Percentiles rank a stretch among this genome's conserved stretches.
Conservation (phyloP, 2,113 vertebrate genomes). For the Parotia lawesii region DNA sequence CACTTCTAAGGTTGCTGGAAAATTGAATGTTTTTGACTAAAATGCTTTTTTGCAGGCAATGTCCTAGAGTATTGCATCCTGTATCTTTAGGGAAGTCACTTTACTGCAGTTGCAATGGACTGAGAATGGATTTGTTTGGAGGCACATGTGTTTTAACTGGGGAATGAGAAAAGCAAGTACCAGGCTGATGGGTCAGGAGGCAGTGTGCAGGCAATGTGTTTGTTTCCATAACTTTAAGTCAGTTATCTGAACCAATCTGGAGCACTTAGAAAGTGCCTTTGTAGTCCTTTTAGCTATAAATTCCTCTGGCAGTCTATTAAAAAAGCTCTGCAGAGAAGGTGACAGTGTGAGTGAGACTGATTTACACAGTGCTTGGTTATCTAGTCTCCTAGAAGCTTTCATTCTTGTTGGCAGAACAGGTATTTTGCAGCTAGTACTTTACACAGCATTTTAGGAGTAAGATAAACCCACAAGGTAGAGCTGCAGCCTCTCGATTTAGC, state of each 20-base stretch:
- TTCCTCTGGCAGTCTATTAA: neutral
- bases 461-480: neutral
- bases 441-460: neutral
- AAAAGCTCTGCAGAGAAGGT: neutral
- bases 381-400: neutral
- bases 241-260: neutral
- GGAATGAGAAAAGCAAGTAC: neutral
- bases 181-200: neutral
- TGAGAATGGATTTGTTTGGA: slow-evolving; percentile 12
- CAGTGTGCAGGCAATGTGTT: neutral
- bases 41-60: slow-evolving; percentile 71
- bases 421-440: neutral
- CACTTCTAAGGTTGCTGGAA: neutral
- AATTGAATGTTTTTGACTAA: neutral
- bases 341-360: neutral
- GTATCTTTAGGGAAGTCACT: neutral
- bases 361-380: neutral
- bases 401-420: neutral
- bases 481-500: neutral
- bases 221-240: neutral
- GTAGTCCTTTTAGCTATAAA: neutral
- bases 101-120: neutral
- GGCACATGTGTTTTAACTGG: neutral
- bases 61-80: slow-evolving; percentile 69
- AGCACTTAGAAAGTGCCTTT: neutral